Conservation (phyloP, 2,113 vertebrate species). For the Limanda limanda region DNA sequence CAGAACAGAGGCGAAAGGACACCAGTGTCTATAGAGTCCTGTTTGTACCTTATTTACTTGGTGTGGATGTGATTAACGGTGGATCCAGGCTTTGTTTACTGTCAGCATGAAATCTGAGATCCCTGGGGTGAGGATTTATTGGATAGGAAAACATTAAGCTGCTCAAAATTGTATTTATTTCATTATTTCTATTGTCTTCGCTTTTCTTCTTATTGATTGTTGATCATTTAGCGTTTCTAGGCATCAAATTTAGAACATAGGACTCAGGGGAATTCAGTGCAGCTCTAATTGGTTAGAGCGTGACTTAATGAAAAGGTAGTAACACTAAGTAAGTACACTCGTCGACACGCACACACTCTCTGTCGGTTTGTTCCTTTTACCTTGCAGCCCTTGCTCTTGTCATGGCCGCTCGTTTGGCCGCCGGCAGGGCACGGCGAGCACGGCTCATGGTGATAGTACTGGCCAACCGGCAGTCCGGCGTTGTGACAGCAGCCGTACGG, state of each 20-base stretch:
- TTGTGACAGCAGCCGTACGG: conserved; percentile 85
- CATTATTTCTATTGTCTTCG: no score
- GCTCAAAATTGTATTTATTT: no score
- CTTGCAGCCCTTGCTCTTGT: conserved; percentile 87
- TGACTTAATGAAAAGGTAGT: background rate
- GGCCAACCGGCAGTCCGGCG: conserved; percentile 72
- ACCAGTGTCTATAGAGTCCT: conserved; percentile 15
- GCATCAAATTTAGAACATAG: no score
- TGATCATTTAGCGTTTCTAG: no score
- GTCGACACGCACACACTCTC: background rate
- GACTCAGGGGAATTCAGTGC: no score
- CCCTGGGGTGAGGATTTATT: no score
- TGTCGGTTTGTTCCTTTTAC: conserved; percentile 72
- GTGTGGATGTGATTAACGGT: background rate
- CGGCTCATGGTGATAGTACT: conserved; percentile 81
- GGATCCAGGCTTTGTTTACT: background rate
- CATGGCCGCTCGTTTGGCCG: conserved; percentile 74
- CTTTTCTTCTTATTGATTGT: no score
- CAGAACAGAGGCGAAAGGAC: conserved; percentile 6
- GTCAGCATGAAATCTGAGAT: background rate
- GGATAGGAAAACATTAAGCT: no score
- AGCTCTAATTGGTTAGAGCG: background rate
- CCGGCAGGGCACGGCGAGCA: conserved; percentile 76
- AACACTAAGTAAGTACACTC: background rate
- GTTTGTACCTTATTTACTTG: conserved; percentile 3